phyloP scores from a whole-genome alignment of 2,113 vertebrate genomes.

The Antigone vipio region DNA sequence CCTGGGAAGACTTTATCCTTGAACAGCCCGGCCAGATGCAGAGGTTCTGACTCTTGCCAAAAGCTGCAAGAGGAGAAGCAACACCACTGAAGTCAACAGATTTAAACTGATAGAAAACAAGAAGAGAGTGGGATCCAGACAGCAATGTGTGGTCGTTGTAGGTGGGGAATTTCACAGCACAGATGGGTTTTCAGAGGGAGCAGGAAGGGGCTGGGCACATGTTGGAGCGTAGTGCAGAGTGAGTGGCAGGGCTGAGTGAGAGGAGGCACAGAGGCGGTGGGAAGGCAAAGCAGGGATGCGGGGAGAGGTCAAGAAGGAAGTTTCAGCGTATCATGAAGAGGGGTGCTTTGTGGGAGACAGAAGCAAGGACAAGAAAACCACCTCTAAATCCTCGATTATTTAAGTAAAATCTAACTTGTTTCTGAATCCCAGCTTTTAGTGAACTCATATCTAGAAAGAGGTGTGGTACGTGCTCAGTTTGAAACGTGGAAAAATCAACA shows the following conservation, averaged over 20 bases:
- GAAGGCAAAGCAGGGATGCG: not conserved
- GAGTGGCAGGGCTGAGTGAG: not conserved
- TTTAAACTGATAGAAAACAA: slow-evolving; percentile 37
- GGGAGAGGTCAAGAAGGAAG: not conserved
- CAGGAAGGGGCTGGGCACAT: not conserved
- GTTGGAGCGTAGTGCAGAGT: not conserved
- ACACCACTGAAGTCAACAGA: slow-evolving; percentile 20
- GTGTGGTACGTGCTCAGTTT: not conserved
- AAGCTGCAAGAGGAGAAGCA: not conserved
- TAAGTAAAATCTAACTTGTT: not conserved
- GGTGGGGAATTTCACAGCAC: slow-evolving; percentile 54
- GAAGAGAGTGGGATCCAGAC: slow-evolving; percentile 22
- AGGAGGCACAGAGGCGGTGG: not conserved
- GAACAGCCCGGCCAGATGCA: not conserved
- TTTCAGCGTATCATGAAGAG: not conserved
- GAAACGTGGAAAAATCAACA: not conserved
- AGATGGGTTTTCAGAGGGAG: slow-evolving; percentile 41
- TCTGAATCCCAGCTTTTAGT: not conserved
- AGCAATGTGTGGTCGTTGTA: not conserved
- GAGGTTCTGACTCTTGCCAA: not conserved
- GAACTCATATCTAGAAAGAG: not conserved
- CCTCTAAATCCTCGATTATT: not conserved
- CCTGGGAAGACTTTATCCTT: not conserved
- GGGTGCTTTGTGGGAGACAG: not conserved
- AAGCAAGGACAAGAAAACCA: not conserved